These are phyloP conservation scores for Phoeniculus purpureus DNA, from an alignment of 2,797 vertebrate species.

Conservation along the genomic window DNA sequence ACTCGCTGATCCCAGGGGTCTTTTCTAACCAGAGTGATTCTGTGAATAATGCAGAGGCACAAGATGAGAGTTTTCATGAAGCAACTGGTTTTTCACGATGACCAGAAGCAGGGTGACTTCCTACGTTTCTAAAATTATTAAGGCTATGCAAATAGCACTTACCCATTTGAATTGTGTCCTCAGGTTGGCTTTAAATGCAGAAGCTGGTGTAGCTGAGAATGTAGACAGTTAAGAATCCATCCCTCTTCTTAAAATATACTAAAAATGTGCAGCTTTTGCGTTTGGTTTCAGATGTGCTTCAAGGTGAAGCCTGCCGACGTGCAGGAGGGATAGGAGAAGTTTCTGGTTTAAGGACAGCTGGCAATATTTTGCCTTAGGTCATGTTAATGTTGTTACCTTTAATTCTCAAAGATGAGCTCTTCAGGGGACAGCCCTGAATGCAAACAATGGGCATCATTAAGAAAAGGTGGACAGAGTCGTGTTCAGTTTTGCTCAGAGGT, in stretches of 20 bases:
- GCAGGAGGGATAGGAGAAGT: background rate
- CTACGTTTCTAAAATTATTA: background rate
- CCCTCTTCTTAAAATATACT: background rate
- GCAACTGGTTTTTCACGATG: background rate
- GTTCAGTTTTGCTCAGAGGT: background rate
- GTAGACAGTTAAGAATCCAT: background rate
- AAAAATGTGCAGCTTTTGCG: background rate
- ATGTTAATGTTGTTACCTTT: background rate
- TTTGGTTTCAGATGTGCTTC: background rate
- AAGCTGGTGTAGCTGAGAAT: background rate
- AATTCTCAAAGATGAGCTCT: background rate
- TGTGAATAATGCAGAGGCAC: background rate
- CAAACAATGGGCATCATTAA: background rate
- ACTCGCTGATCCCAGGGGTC: no score
- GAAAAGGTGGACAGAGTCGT: background rate
- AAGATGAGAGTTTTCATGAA: background rate
- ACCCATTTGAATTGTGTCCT: background rate
- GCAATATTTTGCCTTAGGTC: background rate
- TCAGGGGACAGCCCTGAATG: background rate
- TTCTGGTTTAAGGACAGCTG: background rate
- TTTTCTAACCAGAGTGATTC: no score
- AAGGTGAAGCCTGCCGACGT: background rate
- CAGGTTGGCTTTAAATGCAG: background rate
- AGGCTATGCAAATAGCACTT: background rate
- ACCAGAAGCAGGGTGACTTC: background rate